These are phyloP conservation scores for Callimico goeldii DNA, from an alignment of 2,797 vertebrate species.

Conservation along the genomic window DNA sequence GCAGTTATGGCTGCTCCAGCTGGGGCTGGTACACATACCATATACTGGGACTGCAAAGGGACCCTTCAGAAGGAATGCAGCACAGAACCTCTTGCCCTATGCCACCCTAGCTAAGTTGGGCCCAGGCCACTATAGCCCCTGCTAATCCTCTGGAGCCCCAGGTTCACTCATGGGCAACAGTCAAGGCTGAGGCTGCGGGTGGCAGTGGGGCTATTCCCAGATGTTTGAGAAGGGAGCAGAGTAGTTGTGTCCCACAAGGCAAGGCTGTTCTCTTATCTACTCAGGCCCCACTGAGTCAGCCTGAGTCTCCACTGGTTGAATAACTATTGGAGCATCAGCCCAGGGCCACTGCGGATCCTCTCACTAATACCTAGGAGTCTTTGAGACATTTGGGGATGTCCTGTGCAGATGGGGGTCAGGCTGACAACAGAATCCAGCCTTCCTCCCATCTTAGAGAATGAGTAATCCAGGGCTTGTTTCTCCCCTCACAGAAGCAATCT, in stretches of 20 bases:
- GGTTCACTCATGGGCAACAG: background rate
- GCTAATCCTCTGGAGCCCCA: background rate
- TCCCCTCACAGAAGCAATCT: too few relatives aligned
- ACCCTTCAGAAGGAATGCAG: background rate
- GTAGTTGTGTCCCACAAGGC: background rate
- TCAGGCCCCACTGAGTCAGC: too few relatives aligned
- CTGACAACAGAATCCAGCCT: too few relatives aligned
- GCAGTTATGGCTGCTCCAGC: background rate
- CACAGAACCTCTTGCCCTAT: background rate
- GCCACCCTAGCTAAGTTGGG: background rate
- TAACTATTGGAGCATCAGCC: too few relatives aligned
- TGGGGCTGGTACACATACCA: background rate
- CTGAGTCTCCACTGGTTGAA: too few relatives aligned
- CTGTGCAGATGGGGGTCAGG: too few relatives aligned
- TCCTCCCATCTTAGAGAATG: too few relatives aligned
- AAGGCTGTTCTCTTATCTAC: background rate
- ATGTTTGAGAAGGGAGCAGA: conserved; percentile 4
- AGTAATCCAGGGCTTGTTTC: too few relatives aligned
- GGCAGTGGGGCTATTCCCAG: conserved; percentile 32
- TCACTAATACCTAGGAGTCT: too few relatives aligned
- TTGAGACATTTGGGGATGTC: too few relatives aligned
- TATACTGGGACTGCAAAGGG: background rate
- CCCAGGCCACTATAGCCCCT: background rate
- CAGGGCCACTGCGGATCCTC: too few relatives aligned
- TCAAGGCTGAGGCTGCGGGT: conserved; percentile 11